Conservation (phyloP, 2,797 vertebrate genomes). For the Toxotes lorentzi region DNA sequence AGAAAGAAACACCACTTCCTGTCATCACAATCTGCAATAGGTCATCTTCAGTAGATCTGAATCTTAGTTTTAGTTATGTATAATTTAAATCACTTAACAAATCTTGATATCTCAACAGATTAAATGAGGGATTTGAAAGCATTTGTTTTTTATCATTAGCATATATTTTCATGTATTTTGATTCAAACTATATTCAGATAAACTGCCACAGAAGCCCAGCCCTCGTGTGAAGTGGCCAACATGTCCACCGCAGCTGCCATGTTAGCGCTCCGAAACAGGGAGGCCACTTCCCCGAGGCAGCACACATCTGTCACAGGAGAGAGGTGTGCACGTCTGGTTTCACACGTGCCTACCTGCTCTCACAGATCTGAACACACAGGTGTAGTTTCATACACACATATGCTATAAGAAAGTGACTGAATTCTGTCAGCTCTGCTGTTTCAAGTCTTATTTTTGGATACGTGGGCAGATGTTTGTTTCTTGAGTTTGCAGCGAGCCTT, state of each 20-base stretch:
- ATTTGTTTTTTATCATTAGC: not conserved
- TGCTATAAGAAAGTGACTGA: conserved; percentile 1
- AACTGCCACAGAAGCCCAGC: not conserved
- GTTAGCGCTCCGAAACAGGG: conserved; percentile 14
- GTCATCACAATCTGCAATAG: not conserved
- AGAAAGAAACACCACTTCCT: not conserved
- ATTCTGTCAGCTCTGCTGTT: conserved; percentile 31
- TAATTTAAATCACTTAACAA: not conserved
- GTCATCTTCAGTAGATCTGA: not conserved
- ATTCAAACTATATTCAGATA: not conserved
- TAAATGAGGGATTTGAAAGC: not conserved
- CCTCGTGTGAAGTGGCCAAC: not conserved
- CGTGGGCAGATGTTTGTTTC: conserved; percentile 44
- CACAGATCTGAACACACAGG: conserved; percentile 11
- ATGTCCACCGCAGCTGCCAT: not conserved
- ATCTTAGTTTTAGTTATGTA: not conserved
- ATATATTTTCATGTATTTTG: not conserved
- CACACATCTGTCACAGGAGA: conserved; percentile 31
- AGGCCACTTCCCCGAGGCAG: conserved; percentile 24
- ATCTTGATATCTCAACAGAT: not conserved
- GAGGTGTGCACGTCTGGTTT: conserved; percentile 45
- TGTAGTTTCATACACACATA: not conserved
- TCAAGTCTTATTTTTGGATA: conserved; percentile 29
- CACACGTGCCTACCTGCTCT: conserved; percentile 43
- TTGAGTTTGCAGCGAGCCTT: conserved; percentile 11